Evolutionary conservation across 2,113 vertebrate genomes (phyloP).

Genomic region (Embiotoca jacksoni): DNA sequence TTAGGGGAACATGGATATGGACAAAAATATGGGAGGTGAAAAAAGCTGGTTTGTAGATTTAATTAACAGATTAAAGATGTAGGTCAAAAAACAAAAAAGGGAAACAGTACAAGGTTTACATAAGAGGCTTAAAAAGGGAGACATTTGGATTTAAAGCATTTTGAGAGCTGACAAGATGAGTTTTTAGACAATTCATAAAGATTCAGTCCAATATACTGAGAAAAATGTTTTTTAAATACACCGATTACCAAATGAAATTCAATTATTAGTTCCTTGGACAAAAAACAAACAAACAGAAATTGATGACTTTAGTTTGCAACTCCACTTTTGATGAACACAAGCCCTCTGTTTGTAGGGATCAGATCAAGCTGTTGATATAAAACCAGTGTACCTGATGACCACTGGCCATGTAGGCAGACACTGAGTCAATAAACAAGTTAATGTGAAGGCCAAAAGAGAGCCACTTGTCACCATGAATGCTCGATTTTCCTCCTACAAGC

Average conservation of each 20-base stretch:
- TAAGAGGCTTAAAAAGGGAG: neutral
- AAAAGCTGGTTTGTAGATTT: constrained; percentile 18
- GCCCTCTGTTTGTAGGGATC: constrained; percentile 17
- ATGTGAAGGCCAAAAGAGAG: constrained; percentile 47
- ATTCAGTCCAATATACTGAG: neutral
- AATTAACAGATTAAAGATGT: constrained; percentile 35
- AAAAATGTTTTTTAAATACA: constrained; percentile 25
- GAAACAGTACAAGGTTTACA: neutral
- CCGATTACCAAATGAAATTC: constrained; percentile 11
- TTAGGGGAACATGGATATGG: neutral
- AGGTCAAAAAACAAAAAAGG: neutral
- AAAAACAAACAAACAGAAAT: constrained; percentile 7
- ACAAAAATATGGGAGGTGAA: neutral
- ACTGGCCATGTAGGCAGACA: constrained; percentile 27
- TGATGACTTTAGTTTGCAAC: constrained; percentile 29
- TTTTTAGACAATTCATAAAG: constrained; percentile 7
- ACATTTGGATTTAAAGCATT: constrained; percentile 2
- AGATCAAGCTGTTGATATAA: constrained; percentile 35
- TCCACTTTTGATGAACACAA: constrained; percentile 41
- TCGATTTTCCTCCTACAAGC: constrained; percentile 21
- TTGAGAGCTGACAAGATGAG: constrained; percentile 18
- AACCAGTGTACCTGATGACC: constrained; percentile 28
- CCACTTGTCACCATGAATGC: constrained; percentile 55
- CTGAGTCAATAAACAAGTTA: constrained; percentile 56
- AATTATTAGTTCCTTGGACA: constrained; percentile 36